phyloP scores from a whole-genome alignment of 2,113 vertebrate genomes.

The Ailuropoda melanoleuca region DNA sequence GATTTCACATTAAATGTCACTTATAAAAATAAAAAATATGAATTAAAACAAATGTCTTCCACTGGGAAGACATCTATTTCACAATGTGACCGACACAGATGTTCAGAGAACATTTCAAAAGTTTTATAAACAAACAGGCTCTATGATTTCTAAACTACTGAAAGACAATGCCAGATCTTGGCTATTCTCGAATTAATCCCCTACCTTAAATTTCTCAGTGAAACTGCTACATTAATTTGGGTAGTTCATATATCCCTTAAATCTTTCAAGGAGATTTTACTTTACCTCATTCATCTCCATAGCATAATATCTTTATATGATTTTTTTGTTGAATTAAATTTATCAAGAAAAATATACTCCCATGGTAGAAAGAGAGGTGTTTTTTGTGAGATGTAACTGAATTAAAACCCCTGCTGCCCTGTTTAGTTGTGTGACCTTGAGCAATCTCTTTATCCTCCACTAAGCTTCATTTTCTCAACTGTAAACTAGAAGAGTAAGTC shows the following conservation, averaged over 20 bases:
- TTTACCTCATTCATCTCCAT: slow-evolving; percentile 10
- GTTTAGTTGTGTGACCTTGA: background rate
- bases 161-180: background rate
- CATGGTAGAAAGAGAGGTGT: background rate
- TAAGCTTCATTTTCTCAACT: background rate
- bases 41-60: too few relatives aligned
- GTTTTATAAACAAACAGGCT: background rate
- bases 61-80: background rate
- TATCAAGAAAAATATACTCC: slow-evolving; percentile 35
- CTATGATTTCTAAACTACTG: background rate
- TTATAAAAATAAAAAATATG: background rate
- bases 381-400: background rate
- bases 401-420: background rate
- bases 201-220: slow-evolving; percentile 27
- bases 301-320: slow-evolving; percentile 12
- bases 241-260: background rate
- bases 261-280: background rate
- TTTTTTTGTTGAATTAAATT: slow-evolving; percentile 22
- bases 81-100: background rate
- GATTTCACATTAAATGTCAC: background rate
- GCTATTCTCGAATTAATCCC: background rate
- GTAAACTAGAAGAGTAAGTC: background rate
- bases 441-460: background rate
- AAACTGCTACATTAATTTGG: slow-evolving; percentile 29
- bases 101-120: background rate